Evolutionary conservation across 2,113 vertebrate genomes (phyloP).

Genomic region (Polypterus senegalus): DNA sequence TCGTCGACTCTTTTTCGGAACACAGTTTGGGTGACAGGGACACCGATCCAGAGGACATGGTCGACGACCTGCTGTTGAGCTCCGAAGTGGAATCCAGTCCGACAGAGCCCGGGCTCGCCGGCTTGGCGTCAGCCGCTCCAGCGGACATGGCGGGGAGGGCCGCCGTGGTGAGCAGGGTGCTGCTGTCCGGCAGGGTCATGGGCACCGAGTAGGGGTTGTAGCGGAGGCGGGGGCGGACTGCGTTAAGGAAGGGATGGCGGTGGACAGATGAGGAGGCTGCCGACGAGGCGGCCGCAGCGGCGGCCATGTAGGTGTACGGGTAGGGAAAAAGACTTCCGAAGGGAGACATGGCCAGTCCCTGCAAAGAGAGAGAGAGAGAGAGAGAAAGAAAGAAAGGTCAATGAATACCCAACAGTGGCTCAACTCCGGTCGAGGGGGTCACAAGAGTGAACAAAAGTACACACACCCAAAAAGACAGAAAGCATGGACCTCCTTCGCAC

Average conservation of each 20-base stretch:
- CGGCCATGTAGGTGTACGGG: constrained; percentile 95
- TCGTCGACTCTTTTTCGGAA: constrained; percentile 73
- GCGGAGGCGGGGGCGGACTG: constrained; percentile 78
- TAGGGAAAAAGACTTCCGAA: constrained; percentile 88
- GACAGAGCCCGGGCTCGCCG: constrained; percentile 64
- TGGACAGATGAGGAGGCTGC: constrained; percentile 72
- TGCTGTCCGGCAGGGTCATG: constrained; percentile 69
- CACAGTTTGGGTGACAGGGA: constrained; percentile 80
- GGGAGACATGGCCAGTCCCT: constrained; percentile 92
- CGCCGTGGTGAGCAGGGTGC: constrained; percentile 66
- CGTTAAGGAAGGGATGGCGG: constrained; percentile 82
- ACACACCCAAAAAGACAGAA: too few relatives aligned
- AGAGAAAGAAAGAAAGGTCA: background rate
- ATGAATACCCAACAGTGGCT: too few relatives aligned
- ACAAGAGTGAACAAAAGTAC: too few relatives aligned
- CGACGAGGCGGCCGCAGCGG: constrained; percentile 61
- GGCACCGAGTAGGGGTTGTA: constrained; percentile 91
- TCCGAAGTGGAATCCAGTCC: constrained; percentile 82
- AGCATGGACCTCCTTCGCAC: too few relatives aligned
- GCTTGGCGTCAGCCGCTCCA: constrained; percentile 41
- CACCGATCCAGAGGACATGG: constrained; percentile 70
- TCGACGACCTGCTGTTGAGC: constrained; percentile 80
- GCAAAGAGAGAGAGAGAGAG: constrained; percentile 18
- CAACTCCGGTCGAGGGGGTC: too few relatives aligned
- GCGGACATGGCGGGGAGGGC: constrained; percentile 55